Evolutionary conservation across 2,113 vertebrate species (phyloP), one percentile per base, ranked within the genome.

Genomic region (Arizona elegans): DNA sequence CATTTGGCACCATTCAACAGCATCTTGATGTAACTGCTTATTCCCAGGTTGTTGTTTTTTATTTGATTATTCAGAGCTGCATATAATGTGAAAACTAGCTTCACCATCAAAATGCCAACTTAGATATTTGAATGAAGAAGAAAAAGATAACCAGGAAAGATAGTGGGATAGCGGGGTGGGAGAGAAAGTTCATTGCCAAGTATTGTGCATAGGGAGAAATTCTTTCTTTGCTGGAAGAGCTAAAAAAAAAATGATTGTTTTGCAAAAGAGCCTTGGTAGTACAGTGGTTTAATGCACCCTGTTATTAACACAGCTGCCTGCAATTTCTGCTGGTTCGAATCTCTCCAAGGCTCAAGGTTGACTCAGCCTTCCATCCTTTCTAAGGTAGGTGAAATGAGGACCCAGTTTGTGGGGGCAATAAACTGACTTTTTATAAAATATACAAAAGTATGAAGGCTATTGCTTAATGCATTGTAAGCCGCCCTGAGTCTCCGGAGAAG

Each of bases 81-180:
- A 93, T 91, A 96, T 54, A 94, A 97, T 95, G 93, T 92, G 95
- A 97, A 96, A 97, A 93, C 94, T 95, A 13, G 94, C 96, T 95
- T 95, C 91, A 90, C 53, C 38, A 87, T 70, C n/a, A 33, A 95
- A 95, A 88, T 94, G 88, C 7, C 59, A 3, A 8, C 87, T 91
- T 90, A 94, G 95, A 96, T 95, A 96, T 88, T 56, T 56, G 55
- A 95, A 90, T 94, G 65, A 88, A 21, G 91, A 96, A 92, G 93
- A 95, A 93, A 96, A 95, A 93, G 93, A 93, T 94, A 95, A 53
- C 8, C 0, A 0, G 26, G 89, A 54, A 8, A 8, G 43, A 29
- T 17, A 29, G 6, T 0, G 8, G 52, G 8, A 1, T 0, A 43
- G 87, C 1, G 17, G 13, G 88, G 56, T 21, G 24, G 59, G 5